Evolutionary conservation across 2,797 vertebrate species (phyloP), one percentile per base, ranked within the genome.

Genomic region (Rhinoraja longicauda): DNA sequence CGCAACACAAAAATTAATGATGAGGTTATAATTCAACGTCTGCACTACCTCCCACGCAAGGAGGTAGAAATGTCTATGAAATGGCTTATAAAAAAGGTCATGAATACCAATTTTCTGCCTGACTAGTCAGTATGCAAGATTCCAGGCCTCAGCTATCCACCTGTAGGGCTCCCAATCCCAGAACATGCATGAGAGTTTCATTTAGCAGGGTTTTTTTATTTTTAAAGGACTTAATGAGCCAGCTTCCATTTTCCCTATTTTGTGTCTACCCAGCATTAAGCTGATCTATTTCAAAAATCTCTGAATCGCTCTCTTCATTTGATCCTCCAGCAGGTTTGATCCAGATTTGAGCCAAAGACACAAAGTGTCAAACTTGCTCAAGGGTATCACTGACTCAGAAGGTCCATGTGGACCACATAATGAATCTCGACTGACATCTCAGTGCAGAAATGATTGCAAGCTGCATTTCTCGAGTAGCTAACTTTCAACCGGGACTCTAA

Each of bases 311-410:
- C 32, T 19, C 17, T 88, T 88, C 17, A 32, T 88, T 88, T 67
- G 67, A 67, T 88, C 15, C 9, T 19, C 19, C 84, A 64, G 59
- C n/a, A 36, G 32, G 9, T 88, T 67, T 19, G 15, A 88, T n/a
- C n/a, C 84, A 88, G n/a, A 21, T 88, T 67, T 62, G n/a, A 88
- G 84, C 59, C 59, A 64, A 67, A 88, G 62, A 84, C 59, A 88
- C 64, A 32, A 88, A 88, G 59, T 64, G 84, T 57, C 53, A 84
- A 53, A 59, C 62, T 67, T 62, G 59, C 59, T 88, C 84, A 88
- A 62, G 64, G 76, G 76, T 77, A 77, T 36, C 76, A 36, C 76
- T 36, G 76, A 64, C 29, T 32, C n/a, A 64, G 84, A 88, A 64
- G 17, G 84, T 36, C 84, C n/a, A 21, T 21, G 21, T 64, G 59